Evolutionary conservation across 2,797 vertebrate genomes (phyloP), one percentile per base, ranked within the genome.

Genomic region (Artibeus lituratus): DNA sequence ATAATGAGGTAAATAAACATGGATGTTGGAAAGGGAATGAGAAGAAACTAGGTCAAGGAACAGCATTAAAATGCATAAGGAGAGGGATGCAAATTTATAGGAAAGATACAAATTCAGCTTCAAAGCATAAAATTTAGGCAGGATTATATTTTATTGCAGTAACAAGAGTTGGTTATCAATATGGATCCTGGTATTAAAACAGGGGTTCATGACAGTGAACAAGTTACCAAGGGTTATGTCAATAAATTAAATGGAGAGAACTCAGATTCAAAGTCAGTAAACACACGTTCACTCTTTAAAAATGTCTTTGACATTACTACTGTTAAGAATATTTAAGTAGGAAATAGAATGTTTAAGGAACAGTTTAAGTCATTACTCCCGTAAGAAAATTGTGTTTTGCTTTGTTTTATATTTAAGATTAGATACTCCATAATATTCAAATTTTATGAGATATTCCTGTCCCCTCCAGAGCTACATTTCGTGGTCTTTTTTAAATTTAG

Each of bases 341-440:
- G 19, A 89, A 81, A 51, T 72, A 37, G 18, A 9, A 62, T 89
- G 53, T 72, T 88, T 47, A 77, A 94, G 53, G 35, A 92, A 69
- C 15, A 37, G 21, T 57, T 88, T 69, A 72, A 26, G n/a, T 62
- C 37, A 73, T 87, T 73, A 55, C 19, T 78, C 10, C 47, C 29
- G 11, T 77, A 76, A 32, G 29, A 70, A 89, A 90, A 42, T 19
- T 77, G 0, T n/a, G 0, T 29, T 80, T 88, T 80, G 39, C n/a
- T 82, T 67, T 96, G 22, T 72, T 93, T 96, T 69, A 21, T 39
- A 47, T 53, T 86, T 91, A 73, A 57, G 1, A 39, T 59, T 95
- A 87, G n/a, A 8, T 57, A 80, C 7, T 74, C 55, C 15, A 70
- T 3, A 91, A 22, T 69, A 39, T 24, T 80, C 14, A 88, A 84